Conservation (phyloP, 2,113 vertebrate species). For the Chroicocephalus ridibundus region DNA sequence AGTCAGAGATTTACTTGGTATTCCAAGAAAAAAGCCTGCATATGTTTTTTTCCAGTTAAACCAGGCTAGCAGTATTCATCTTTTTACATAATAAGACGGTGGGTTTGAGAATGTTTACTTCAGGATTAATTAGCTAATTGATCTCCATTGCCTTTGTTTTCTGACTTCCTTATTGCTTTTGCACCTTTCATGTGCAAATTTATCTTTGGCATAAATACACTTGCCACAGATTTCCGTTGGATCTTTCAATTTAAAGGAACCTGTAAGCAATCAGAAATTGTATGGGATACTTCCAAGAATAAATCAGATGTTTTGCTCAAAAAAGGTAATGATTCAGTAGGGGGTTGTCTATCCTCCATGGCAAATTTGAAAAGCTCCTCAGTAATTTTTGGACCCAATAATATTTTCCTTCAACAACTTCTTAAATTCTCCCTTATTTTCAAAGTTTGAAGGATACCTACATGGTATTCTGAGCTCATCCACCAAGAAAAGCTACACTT, state of each 20-base stretch:
- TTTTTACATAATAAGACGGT: not conserved
- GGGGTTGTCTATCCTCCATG: not conserved
- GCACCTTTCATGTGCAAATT: not conserved
- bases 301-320: not conserved
- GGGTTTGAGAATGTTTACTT: not conserved
- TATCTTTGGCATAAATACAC: not conserved
- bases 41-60: not conserved
- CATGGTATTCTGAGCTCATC: not conserved
- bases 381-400: not conserved
- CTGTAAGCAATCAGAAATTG: not conserved
- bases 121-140: slow-evolving; percentile 29
- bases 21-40: not conserved
- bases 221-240: not conserved
- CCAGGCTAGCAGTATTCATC: not conserved
- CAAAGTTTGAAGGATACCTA: not conserved
- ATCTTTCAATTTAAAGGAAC: not conserved
- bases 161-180: not conserved
- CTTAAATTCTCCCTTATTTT: not conserved
- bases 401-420: not conserved
- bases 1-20: not conserved
- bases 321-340: not conserved
- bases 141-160: not conserved
- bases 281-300: not conserved
- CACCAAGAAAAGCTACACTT: not conserved
- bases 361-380: not conserved